phyloP scores from a whole-genome alignment of 2,113 vertebrate species.

The Xiphophorus maculatus region DNA sequence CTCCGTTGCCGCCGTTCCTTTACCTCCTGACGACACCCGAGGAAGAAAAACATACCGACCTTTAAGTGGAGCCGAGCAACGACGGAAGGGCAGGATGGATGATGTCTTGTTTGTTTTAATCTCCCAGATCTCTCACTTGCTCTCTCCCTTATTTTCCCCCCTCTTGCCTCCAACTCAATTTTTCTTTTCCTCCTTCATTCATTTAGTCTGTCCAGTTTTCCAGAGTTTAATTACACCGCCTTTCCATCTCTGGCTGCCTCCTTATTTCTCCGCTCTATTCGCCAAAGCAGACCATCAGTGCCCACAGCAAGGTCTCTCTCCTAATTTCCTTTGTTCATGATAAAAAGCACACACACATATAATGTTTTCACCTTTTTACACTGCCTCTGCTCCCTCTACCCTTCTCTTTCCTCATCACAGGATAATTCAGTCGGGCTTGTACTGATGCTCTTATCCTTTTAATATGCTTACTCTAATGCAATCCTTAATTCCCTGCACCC shows the following conservation, averaged over 20 bases:
- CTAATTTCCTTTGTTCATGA: constrained; percentile 57
- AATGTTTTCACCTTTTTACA: constrained; percentile 49
- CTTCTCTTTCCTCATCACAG: constrained; percentile 51
- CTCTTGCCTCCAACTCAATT: constrained; percentile 27
- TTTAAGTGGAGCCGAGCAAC: constrained; percentile 67
- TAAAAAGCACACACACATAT: neutral
- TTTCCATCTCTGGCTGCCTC: constrained; percentile 51
- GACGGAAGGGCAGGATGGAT: constrained; percentile 64
- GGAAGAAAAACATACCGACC: constrained; percentile 66
- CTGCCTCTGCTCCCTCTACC: constrained; percentile 31
- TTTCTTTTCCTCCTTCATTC: constrained; percentile 41
- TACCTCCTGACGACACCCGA: constrained; percentile 51
- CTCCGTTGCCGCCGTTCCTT: constrained; percentile 6
- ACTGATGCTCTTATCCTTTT: constrained; percentile 65
- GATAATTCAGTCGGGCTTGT: constrained; percentile 48
- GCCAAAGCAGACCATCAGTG: constrained; percentile 34
- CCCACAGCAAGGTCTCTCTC: constrained; percentile 36
- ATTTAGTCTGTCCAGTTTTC: constrained; percentile 40
- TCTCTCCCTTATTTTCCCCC: neutral
- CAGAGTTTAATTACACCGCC: constrained; percentile 40
- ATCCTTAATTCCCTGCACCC: constrained; percentile 59
- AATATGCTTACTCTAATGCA: constrained; percentile 61
- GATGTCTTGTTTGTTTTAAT: constrained; percentile 76
- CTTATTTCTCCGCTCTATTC: constrained; percentile 35
- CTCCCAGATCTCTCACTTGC: constrained; percentile 44